phyloP scores from a whole-genome alignment of 1,140 invertebrate genomes.

The Scaptomyza pallida region DNA sequence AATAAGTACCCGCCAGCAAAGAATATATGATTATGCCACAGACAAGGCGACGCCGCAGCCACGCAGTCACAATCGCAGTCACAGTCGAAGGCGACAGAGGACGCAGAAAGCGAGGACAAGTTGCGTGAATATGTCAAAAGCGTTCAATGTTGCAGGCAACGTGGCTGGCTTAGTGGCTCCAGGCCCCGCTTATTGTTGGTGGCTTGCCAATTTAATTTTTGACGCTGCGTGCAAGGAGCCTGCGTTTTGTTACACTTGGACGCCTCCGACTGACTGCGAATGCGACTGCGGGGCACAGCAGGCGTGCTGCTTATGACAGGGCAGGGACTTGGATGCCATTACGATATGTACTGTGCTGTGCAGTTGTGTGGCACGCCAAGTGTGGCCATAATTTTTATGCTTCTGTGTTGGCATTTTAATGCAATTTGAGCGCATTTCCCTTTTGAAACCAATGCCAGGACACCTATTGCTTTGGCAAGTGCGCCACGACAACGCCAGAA shows the following conservation, averaged over 20 bases:
- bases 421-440: conserved; percentile 80
- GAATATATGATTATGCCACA: conserved; percentile 82
- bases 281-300: conserved; percentile 60
- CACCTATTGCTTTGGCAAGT: conserved; percentile 80
- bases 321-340: conserved; percentile 15
- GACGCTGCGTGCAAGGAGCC: conserved; percentile 71
- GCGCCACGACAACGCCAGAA: conserved; percentile 55
- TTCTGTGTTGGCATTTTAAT: conserved; percentile 81
- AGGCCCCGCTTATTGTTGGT: conserved; percentile 61
- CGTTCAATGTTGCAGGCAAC: conserved; percentile 76
- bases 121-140: conserved; percentile 81
- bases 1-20: conserved; percentile 70
- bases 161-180: conserved; percentile 17
- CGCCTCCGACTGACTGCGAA: conserved; percentile 68
- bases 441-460: conserved; percentile 82
- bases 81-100: conserved; percentile 15
- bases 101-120: conserved; percentile 51
- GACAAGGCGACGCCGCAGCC: conserved; percentile 67
- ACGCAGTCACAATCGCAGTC: conserved; percentile 19
- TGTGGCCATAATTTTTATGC: conserved; percentile 80
- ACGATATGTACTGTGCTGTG: neutral
- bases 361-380: conserved; percentile 54
- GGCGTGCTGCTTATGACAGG: conserved; percentile 78
- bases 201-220: conserved; percentile 82
- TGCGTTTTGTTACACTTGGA: conserved; percentile 80